Conservation (phyloP, 2,797 vertebrate species). For the Onychomys arenicola region DNA sequence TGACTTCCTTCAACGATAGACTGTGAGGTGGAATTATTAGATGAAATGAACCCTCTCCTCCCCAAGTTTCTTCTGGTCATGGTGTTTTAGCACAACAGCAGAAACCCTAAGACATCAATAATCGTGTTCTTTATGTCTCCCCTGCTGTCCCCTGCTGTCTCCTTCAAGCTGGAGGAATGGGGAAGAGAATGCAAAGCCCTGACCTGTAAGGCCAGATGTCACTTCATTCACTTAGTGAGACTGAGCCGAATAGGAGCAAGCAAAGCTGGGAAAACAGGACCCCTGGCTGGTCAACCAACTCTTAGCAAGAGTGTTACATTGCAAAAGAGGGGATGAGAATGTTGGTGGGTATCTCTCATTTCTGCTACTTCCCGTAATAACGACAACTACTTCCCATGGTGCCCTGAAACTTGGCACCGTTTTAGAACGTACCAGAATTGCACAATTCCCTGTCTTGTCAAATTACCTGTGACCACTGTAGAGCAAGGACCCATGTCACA, state of each 20-base stretch:
- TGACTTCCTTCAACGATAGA: not conserved
- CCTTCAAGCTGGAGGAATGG: not conserved
- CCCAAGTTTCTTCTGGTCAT: not conserved
- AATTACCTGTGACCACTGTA: not conserved
- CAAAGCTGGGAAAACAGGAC: not conserved
- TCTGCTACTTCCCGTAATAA: slow-evolving; percentile 25
- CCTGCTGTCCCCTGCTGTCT: not conserved
- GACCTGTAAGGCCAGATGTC: not conserved
- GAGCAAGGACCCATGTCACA: not conserved
- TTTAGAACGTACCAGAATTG: slow-evolving; percentile 19
- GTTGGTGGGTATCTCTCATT: not conserved
- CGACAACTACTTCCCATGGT: not conserved
- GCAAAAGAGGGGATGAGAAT: not conserved
- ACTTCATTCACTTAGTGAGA: not conserved
- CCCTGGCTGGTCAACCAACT: not conserved
- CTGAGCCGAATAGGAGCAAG: not conserved
- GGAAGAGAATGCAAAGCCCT: not conserved
- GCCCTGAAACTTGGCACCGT: not conserved
- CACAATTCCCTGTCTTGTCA: not conserved
- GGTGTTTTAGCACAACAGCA: not conserved
- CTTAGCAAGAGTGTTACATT: not conserved
- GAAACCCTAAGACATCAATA: not conserved
- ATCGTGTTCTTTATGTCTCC: not conserved
- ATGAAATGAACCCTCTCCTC: not conserved
- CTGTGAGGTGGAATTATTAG: too few species aligned